phyloP scores from a whole-genome alignment of 2,888 invertebrate species.

The Leucophora obtusa region DNA sequence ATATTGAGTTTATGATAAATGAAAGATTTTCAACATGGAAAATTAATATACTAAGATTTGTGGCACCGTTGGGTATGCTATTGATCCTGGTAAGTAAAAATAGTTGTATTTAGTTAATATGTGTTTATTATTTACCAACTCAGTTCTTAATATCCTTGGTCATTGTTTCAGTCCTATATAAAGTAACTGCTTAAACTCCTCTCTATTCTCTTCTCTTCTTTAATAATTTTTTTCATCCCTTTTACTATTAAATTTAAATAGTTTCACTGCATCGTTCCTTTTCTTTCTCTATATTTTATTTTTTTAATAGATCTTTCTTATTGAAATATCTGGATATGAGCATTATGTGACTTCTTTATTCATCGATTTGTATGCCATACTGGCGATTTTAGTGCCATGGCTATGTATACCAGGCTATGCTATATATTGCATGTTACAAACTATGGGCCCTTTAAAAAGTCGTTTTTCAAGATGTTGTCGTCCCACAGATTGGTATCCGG shows the following conservation, averaged over 20 bases:
- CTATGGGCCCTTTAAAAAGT: conserved; percentile 69
- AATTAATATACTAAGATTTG: conserved; percentile 72
- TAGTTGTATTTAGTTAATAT: neutral
- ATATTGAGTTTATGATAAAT: conserved; percentile 87
- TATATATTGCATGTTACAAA: conserved; percentile 48
- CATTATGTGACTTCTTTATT: neutral
- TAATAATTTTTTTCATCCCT: too few relatives aligned
- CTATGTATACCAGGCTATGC: conserved; percentile 73
- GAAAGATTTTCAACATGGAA: conserved; percentile 80
- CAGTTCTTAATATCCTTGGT: too few relatives aligned
- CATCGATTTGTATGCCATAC: conserved; percentile 56
- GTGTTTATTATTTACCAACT: too few relatives aligned
- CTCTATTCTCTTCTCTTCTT: too few relatives aligned
- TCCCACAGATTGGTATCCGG: conserved; percentile 77
- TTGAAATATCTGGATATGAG: neutral
- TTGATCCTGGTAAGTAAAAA: conserved; percentile 67
- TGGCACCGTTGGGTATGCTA: conserved; percentile 72
- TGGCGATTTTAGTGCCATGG: conserved; percentile 69
- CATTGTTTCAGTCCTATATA: too few relatives aligned
- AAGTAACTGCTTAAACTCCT: too few relatives aligned
- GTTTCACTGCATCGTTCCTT: too few relatives aligned
- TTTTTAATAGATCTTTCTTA: too few relatives aligned
- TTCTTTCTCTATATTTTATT: too few relatives aligned
- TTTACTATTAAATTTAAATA: too few relatives aligned
- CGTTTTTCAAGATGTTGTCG: conserved; percentile 72